Percentiles rank a stretch among this genome's conserved stretches.
Conservation (phyloP, 53 echinoderm and acorn worm species). For the Actinopyga echinites region DNA sequence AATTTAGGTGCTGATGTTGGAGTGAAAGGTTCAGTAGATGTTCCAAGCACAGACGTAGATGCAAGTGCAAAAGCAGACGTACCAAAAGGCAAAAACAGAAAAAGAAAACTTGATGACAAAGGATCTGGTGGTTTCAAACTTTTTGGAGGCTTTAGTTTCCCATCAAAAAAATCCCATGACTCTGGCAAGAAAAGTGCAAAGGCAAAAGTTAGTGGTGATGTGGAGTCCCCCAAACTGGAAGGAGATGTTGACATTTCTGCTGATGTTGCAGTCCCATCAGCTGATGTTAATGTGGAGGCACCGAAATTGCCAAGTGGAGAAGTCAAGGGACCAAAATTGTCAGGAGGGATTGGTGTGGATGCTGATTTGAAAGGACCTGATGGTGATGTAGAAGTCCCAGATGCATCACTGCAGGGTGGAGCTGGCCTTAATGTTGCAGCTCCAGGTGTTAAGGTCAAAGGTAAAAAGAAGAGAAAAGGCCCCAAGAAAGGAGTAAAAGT, state of each 20-base stretch:
- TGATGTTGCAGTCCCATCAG: constrained; percentile 18
- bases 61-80: constrained; percentile 46
- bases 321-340: constrained; percentile 18
- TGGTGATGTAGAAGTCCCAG: constrained; percentile 44
- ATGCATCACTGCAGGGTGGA: not conserved
- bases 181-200: constrained; percentile 6
- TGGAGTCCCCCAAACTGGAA: constrained; percentile 46
- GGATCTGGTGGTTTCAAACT: constrained; percentile 24
- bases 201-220: constrained; percentile 45
- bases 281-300: constrained; percentile 27
- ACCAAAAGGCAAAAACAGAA: constrained; percentile 13
- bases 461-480: constrained; percentile 41
- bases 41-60: constrained; percentile 54
- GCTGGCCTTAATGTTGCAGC: not conserved
- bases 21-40: constrained; percentile 48
- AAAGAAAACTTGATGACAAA: not conserved
- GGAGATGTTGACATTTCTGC: constrained; percentile 42
- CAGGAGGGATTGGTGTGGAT: constrained; percentile 40
- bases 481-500: constrained; percentile 38
- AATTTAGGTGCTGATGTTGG: constrained; percentile 43
- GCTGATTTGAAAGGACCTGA: constrained; percentile 48
- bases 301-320: constrained; percentile 5
- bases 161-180: constrained; percentile 12
- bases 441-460: constrained; percentile 3
- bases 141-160: constrained; percentile 34